These are phyloP conservation scores for Galerucella nymphaeae DNA, from an alignment of 2,888 invertebrate species.

Conservation along the genomic window DNA sequence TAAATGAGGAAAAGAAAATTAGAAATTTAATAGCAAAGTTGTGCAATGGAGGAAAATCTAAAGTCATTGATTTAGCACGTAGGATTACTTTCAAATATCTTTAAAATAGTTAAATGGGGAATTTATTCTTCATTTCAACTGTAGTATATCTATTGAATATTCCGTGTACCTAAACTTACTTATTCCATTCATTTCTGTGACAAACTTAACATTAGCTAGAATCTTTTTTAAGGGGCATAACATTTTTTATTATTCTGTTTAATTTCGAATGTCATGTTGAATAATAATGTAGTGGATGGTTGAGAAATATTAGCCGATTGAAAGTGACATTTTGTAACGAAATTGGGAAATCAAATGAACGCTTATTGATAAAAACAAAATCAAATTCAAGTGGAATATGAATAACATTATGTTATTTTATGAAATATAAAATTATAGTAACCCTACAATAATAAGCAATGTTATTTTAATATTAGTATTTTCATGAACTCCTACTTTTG, in stretches of 20 bases:
- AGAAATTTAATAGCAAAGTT: too few relatives aligned
- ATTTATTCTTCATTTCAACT: too few relatives aligned
- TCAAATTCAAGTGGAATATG: neutral
- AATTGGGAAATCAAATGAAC: conserved; percentile 31
- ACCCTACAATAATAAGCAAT: neutral
- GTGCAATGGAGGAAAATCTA: too few relatives aligned
- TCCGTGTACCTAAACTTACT: too few relatives aligned
- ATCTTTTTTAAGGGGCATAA: too few relatives aligned
- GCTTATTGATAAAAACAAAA: conserved; percentile 15
- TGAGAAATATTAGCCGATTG: neutral
- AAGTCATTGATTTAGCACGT: too few relatives aligned
- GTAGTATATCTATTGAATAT: too few relatives aligned
- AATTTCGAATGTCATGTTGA: neutral
- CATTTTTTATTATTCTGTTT: neutral
- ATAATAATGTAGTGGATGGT: neutral
- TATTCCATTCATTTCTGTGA: too few relatives aligned
- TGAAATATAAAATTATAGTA: neutral
- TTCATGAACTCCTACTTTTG: conserved; percentile 25
- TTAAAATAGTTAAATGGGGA: too few relatives aligned
- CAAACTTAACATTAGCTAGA: too few relatives aligned
- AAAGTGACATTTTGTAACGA: conserved; percentile 9
- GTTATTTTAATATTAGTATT: neutral
- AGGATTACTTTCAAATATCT: too few relatives aligned
- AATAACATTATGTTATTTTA: neutral
- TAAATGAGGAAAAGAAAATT: too few relatives aligned